Evolutionary conservation across 2,797 vertebrate species (phyloP), one percentile per base, ranked within the genome.

Genomic region (Simalia tracyae): DNA sequence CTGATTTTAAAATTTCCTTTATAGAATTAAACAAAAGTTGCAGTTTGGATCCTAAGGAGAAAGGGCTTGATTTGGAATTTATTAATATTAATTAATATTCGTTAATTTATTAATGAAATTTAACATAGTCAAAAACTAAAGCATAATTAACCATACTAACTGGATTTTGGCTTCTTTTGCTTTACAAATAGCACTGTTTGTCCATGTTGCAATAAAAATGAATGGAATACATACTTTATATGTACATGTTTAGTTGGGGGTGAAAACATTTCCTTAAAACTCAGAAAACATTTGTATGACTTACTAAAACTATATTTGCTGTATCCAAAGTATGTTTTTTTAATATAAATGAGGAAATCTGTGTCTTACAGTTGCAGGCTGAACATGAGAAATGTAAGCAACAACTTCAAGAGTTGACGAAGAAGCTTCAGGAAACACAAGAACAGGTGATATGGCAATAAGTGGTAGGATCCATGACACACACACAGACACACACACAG

Each of bases 311-410:
- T 57, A 87, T 22, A 85, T 15, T 76, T 59, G 22, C 8, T 76
- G 56, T 28, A 24, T 42, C 54, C 31, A 54, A 22, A 64, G 1
- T 84, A 81, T 24, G 72, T 46, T 36, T 81, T 9, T 24, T 86
- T 92, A 57, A 84, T 66, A 11, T 87, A 86, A 94, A n/a, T 42
- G 86, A 95, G 90, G 93, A 93, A 88, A 89, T 89, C 96, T 92
- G 91, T 94, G 90, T 94, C 92, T 97, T 96, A 91, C 97, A 99
- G 99, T 96, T 99, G 93, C 98, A 98, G 93, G 95, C 96, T 95
- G 98, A 99, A 97, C 98, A 98, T 94, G 97, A 98, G 91, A 98
- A 98, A 93, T 98, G 98, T 95, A 98, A 99, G 91, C 97, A 96
- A 88, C 98, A 99, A 95, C 98, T 99, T 93, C 98, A 98, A 96